Evolutionary conservation across 2,113 vertebrate species (phyloP).

Genomic region (Orcinus orca): DNA sequence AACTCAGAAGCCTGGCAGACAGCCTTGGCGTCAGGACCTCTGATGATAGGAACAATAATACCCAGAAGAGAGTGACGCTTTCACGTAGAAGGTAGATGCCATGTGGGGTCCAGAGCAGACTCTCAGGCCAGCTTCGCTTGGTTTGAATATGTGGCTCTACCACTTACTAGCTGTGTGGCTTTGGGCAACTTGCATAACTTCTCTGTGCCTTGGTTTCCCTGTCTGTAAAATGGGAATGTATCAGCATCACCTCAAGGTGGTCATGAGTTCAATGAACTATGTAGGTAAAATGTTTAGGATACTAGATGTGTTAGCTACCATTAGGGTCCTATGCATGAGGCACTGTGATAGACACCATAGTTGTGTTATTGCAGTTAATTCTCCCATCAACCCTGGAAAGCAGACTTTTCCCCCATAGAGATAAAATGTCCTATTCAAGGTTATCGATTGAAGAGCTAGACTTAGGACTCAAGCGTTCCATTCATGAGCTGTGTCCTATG

Average conservation of each 20-base stretch:
- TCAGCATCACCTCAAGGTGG: neutral
- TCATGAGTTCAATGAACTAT: neutral
- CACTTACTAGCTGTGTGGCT: neutral
- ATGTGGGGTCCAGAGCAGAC: neutral
- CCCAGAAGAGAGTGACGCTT: neutral
- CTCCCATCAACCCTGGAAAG: neutral
- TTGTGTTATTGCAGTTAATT: neutral
- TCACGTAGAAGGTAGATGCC: fast-evolving
- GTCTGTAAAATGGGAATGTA: neutral
- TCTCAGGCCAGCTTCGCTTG: too few relatives aligned
- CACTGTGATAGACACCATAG: neutral
- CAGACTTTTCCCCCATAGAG: neutral
- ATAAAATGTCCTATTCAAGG: neutral
- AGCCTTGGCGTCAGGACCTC: neutral
- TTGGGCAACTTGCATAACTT: neutral
- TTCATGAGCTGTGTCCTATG: neutral
- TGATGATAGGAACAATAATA: neutral
- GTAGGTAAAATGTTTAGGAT: neutral
- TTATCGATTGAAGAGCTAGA: neutral
- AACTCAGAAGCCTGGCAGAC: neutral
- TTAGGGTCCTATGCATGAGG: fast-evolving
- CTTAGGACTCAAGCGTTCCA: neutral
- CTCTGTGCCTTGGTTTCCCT: neutral
- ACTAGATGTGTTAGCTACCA: too few relatives aligned
- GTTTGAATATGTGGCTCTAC: neutral